Evolutionary conservation across 1,140 invertebrate genomes (phyloP).

Genomic region (Drosophila kanapiae): DNA sequence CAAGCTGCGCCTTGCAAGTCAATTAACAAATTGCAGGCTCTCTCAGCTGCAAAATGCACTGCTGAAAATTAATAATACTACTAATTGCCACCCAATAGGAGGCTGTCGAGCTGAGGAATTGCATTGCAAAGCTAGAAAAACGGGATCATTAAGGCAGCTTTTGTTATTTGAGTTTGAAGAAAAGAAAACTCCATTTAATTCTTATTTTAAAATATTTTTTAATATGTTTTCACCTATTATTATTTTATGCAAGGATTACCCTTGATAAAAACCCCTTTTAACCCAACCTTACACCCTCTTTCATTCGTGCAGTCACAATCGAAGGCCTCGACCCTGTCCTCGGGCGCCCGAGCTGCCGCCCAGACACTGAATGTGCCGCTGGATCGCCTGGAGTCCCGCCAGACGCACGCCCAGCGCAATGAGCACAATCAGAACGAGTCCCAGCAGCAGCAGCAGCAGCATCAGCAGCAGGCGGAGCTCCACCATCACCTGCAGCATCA

Average conservation of each 20-base stretch:
- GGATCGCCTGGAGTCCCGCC: constrained; percentile 81
- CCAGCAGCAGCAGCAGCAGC: constrained; percentile 64
- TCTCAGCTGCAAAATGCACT: constrained; percentile 9
- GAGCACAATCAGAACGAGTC: constrained; percentile 58
- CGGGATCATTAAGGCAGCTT: no score
- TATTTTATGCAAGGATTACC: no score
- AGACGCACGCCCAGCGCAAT: constrained; percentile 70
- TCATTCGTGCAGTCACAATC: constrained; percentile 70
- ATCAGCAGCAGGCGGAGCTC: constrained; percentile 50
- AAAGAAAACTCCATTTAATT: not conserved
- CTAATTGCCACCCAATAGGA: constrained; percentile 13
- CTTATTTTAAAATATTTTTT: not conserved
- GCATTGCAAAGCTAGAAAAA: not conserved
- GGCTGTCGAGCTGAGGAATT: not conserved
- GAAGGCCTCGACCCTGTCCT: constrained; percentile 82
- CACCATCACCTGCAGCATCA: constrained; percentile 63
- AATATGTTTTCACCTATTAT: not conserved
- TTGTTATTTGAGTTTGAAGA: not conserved
- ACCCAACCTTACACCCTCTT: not conserved
- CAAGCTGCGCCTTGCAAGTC: constrained; percentile 37
- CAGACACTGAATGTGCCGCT: constrained; percentile 85
- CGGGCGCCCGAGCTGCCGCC: constrained; percentile 81
- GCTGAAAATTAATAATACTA: constrained; percentile 9
- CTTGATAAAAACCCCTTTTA: no score
- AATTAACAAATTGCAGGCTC: constrained; percentile 61